Evolutionary conservation across 2,113 vertebrate genomes (phyloP).

Genomic region (Petaurus breviceps): DNA sequence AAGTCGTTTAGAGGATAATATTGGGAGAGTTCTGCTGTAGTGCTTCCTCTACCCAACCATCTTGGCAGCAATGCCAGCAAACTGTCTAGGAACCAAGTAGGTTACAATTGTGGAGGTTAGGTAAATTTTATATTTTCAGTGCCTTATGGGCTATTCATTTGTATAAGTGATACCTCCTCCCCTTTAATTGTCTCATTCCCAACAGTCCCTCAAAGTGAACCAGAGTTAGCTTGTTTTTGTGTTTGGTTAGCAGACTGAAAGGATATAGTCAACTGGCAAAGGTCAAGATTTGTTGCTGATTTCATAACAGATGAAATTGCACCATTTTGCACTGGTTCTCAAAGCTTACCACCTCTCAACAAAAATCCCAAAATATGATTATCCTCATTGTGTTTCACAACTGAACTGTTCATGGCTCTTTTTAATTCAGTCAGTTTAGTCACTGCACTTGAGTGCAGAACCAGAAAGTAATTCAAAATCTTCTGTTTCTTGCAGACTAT

Average conservation of each 20-base stretch:
- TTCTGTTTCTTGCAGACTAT: not conserved
- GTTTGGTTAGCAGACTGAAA: not conserved
- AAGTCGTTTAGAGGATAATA: not conserved
- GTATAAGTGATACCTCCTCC: not conserved
- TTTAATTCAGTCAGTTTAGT: not conserved
- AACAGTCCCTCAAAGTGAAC: not conserved
- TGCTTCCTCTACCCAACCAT: not conserved
- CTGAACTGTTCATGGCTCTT: not conserved
- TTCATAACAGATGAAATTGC: not conserved
- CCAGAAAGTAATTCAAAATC: not conserved
- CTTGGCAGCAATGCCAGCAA: not conserved
- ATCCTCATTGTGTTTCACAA: not conserved
- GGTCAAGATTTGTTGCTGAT: not conserved
- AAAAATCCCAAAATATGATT: not conserved
- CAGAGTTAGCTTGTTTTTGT: not conserved
- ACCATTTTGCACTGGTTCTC: not conserved
- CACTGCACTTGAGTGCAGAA: not conserved
- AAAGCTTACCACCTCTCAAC: not conserved
- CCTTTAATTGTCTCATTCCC: not conserved
- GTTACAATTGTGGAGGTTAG: not conserved
- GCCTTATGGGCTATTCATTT: not conserved
- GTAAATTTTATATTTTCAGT: not conserved
- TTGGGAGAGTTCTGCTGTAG: not conserved
- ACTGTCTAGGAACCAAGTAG: not conserved
- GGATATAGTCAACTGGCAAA: not conserved